Base-by-base conservation (phyloP, 2,113 vertebrate species). In the Hemichromis elongatus region DNA sequence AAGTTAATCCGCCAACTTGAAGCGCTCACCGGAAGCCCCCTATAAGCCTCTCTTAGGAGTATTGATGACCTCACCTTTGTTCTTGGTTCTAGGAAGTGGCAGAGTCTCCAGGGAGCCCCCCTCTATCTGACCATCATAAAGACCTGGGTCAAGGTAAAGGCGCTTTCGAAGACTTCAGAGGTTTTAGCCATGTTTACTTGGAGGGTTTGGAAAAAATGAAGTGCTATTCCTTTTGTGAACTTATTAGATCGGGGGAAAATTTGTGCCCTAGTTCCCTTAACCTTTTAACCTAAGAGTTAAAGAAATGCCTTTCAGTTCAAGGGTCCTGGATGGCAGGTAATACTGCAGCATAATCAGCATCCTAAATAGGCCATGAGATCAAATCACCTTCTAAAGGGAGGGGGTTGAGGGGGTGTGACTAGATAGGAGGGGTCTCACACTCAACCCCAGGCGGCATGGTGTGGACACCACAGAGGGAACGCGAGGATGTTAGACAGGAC, bases 341-440 rank as follows among this genome's bases (percentile, higher is more conserved):
- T 1, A 40, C 45, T 30, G 50, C 26, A 5, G 16, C 21, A 26
- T 18, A 53, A 73, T 75, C 45, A 63, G 26, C 54, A 28, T 75
- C 73, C 45, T 59, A 85, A 52, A 77, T 2, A 68, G 73, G 57
- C 78, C 56, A 35, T 16, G 53, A 81, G 88, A 82, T 86, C 55
- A 57, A 35, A 81, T 83, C 80, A 52, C 86, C 77, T 77, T 37
- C 70, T 78, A 11, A 9, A 85, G 18, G 57, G 80, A 73, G 66
- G 77, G 73, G 18, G 18, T 18, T 8, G 75, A 19, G 52, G 79
- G 11, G 73, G 89, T 7, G 59, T 82, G 78, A 53, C 61, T 47
- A 28, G 79, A 55, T 86, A 85, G 92, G 92, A 90, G 89, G 89
- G 80, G 85, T 88, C 79, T 79, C 47, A 18, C 26, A 56, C 89